Conservation (phyloP, 2,113 vertebrate genomes). For the Pomatorhinus ruficollis region DNA sequence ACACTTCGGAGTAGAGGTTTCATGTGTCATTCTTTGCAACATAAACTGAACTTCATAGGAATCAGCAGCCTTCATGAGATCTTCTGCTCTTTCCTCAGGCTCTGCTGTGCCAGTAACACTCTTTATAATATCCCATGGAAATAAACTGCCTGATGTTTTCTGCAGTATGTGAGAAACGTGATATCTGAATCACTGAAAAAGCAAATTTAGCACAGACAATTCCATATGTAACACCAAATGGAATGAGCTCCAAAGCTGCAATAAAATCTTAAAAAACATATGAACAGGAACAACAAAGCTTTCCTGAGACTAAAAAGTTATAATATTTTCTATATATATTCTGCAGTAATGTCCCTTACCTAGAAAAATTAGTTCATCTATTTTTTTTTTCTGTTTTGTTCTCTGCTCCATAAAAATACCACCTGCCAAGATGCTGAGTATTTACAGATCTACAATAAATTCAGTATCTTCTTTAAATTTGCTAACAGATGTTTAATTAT, state of each 20-base stretch:
- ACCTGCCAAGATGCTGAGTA: constrained; percentile 63
- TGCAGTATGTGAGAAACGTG: constrained; percentile 28
- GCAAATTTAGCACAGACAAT: constrained; percentile 56
- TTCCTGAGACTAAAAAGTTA: neutral
- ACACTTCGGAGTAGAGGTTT: constrained; percentile 36
- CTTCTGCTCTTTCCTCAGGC: constrained; percentile 40
- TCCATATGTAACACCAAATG: constrained; percentile 52
- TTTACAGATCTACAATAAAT: constrained; percentile 70
- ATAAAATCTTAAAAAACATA: constrained; percentile 14
- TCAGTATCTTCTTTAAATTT: constrained; percentile 53
- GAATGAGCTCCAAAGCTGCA: constrained; percentile 30
- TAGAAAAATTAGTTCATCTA: neutral
- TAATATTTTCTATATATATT: neutral
- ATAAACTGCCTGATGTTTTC: constrained; percentile 52
- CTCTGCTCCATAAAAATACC: constrained; percentile 61
- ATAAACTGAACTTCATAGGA: constrained; percentile 42
- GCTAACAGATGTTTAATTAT: constrained; percentile 65
- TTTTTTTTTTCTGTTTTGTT: neutral
- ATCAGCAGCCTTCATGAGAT: constrained; percentile 48
- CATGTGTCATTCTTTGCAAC: constrained; percentile 25
- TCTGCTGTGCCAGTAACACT: constrained; percentile 40
- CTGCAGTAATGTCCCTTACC: neutral
- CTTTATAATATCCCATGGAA: constrained; percentile 59
- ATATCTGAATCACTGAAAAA: constrained; percentile 43
- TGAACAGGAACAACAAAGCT: neutral